These are phyloP conservation scores for Nansenia antarctica DNA, from an alignment of 2,113 vertebrate species.

Conservation along the genomic window DNA sequence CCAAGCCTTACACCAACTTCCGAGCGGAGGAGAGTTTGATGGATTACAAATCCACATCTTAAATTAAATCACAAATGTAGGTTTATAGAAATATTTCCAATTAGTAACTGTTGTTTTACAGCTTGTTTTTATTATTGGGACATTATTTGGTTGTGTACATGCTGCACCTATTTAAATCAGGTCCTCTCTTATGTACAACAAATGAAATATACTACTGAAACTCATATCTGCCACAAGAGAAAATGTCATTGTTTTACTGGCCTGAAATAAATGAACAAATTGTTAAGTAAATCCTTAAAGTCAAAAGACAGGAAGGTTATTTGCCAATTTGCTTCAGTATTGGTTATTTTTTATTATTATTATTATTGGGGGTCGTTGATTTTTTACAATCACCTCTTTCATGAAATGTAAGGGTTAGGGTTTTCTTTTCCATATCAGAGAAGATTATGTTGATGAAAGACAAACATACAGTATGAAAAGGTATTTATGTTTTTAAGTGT, in stretches of 20 bases:
- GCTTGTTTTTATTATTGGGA: slow-evolving; percentile 19
- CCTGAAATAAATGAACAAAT: slow-evolving; percentile 32
- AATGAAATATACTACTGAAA: background rate
- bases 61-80: background rate
- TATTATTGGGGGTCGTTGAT: slow-evolving; percentile 10
- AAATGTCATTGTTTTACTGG: slow-evolving; percentile 11
- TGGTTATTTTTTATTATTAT: background rate
- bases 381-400: slow-evolving; percentile 7
- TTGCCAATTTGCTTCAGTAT: background rate
- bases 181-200: slow-evolving; percentile 27
- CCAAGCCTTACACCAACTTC: slow-evolving; percentile 47
- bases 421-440: slow-evolving; percentile 13
- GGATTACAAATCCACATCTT: background rate
- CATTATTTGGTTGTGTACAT: slow-evolving; percentile 20
- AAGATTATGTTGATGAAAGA: slow-evolving; percentile 18
- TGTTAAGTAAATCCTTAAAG: too few relatives aligned
- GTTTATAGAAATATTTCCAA: slow-evolving; percentile 1
- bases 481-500: slow-evolving; percentile 57
- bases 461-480: slow-evolving; percentile 12
- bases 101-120: too few relatives aligned
- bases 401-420: slow-evolving; percentile 11
- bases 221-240: slow-evolving; percentile 15
- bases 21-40: background rate
- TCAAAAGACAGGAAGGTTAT: background rate
- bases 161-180: slow-evolving; percentile 3